phyloP scores from a whole-genome alignment of 2,797 vertebrate species.

The Heliangelus exortis region DNA sequence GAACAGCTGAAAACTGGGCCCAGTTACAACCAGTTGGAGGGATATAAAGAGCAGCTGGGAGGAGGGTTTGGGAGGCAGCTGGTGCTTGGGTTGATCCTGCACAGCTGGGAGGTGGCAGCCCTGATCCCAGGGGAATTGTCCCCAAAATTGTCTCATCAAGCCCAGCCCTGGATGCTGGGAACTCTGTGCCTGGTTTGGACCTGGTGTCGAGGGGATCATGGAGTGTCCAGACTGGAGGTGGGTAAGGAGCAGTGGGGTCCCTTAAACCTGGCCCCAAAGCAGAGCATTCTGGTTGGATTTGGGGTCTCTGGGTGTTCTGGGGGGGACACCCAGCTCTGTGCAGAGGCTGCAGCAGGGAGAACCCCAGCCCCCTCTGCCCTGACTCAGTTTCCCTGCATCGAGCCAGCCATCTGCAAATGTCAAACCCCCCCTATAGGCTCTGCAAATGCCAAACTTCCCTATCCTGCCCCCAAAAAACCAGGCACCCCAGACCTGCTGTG shows the following conservation, averaged over 20 bases:
- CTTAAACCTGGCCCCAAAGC: not conserved
- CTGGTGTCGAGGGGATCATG: fast-evolving
- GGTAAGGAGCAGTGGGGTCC: not conserved
- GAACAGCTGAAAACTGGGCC: slow-evolving; percentile 58
- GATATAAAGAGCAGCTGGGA: slow-evolving; percentile 40
- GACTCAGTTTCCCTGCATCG: not conserved
- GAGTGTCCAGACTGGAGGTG: not conserved
- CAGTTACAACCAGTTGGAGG: slow-evolving; percentile 18
- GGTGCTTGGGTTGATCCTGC: slow-evolving; percentile 29
- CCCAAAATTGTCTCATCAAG: not conserved
- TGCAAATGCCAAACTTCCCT: too few relatives aligned
- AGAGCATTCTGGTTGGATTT: not conserved
- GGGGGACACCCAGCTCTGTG: not conserved
- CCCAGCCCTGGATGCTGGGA: not conserved
- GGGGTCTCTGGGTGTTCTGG: not conserved
- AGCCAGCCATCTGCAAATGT: not conserved
- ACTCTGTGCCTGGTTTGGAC: not conserved
- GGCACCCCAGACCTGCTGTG: too few relatives aligned
- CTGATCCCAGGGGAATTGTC: not conserved
- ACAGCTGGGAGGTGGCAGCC: slow-evolving; percentile 23
- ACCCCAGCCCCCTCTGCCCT: not conserved
- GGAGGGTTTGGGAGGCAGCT: slow-evolving; percentile 31
- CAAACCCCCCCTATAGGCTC: too few relatives aligned
- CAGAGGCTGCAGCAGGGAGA: not conserved
- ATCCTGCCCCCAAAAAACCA: too few relatives aligned